These are phyloP conservation scores for Neogobius melanostomus DNA, from an alignment of 2,113 vertebrate genomes.

Conservation along the genomic window DNA sequence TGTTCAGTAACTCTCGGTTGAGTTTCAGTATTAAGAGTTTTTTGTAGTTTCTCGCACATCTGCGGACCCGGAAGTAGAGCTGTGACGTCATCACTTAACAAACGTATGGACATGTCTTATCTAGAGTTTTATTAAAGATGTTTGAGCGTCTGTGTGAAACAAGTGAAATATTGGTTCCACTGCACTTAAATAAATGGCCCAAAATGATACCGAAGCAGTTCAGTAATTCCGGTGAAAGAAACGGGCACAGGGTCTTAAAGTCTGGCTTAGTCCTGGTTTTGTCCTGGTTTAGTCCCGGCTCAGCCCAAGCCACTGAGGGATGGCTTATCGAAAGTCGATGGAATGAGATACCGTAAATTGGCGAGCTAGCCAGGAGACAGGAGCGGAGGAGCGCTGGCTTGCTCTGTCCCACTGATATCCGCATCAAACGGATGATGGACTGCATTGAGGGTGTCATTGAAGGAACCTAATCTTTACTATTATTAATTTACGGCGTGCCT, in stretches of 20 bases:
- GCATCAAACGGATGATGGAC: constrained; percentile 1
- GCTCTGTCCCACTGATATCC: not conserved
- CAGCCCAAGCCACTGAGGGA: constrained; percentile 10
- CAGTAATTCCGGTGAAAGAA: too few species aligned
- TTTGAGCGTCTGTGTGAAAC: too few species aligned
- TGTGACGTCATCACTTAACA: too few species aligned
- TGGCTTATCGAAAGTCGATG: constrained; percentile 62
- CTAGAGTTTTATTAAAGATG: too few species aligned
- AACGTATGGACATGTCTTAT: too few species aligned
- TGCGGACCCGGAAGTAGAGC: too few species aligned
- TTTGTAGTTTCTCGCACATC: too few species aligned
- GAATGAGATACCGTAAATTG: constrained; percentile 32
- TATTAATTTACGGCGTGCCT: constrained; percentile 19
- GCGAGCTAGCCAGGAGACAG: not conserved
- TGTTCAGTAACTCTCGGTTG: too few species aligned
- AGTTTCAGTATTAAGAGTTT: too few species aligned
- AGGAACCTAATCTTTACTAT: constrained; percentile 5
- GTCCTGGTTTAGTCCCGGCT: not conserved
- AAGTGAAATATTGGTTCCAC: too few species aligned
- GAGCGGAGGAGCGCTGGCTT: constrained; percentile 6
- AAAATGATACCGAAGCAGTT: too few species aligned
- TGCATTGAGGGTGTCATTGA: constrained; percentile 13
- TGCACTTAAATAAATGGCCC: too few species aligned
- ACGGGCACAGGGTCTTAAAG: not conserved
- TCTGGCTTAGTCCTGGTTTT: not conserved